Conservation (phyloP, 2,888 invertebrate species). For the Amphipyra berbera region DNA sequence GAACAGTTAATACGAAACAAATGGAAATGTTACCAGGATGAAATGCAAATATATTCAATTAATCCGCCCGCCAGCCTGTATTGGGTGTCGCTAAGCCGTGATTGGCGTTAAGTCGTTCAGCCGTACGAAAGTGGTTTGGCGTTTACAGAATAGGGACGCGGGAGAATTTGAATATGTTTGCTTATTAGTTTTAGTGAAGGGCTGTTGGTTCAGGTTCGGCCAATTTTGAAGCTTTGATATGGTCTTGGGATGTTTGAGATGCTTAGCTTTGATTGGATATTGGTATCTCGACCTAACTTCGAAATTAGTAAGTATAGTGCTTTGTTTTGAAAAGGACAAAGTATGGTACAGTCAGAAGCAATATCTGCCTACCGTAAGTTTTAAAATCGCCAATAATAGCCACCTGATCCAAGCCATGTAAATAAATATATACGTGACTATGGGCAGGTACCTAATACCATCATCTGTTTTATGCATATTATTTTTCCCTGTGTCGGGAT, state of each 20-base stretch:
- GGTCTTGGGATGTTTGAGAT: conserved; percentile 39
- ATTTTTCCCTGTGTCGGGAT: too few species aligned
- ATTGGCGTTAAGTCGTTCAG: conserved; percentile 85
- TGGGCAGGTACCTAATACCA: too few species aligned
- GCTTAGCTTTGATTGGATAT: conserved; percentile 29
- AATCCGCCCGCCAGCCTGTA: conserved; percentile 84
- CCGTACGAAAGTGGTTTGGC: conserved; percentile 78
- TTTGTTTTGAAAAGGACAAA: background rate
- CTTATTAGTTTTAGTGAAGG: conserved; percentile 73
- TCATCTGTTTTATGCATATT: too few species aligned
- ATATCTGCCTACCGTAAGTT: too few species aligned
- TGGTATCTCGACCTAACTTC: conserved; percentile 2
- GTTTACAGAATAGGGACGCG: conserved; percentile 74
- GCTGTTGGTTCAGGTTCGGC: conserved; percentile 54
- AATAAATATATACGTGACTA: too few species aligned
- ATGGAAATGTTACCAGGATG: conserved; percentile 84
- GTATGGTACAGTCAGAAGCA: too few species aligned
- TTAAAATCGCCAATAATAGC: too few species aligned
- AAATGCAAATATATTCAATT: conserved; percentile 89
- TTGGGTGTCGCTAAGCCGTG: conserved; percentile 85
- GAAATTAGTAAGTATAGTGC: background rate
- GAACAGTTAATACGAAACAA: conserved; percentile 82
- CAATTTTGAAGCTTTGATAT: conserved; percentile 53
- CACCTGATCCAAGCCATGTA: too few species aligned
- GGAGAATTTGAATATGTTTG: conserved; percentile 81